Conservation (phyloP, 2,113 vertebrate genomes). For the Thalassoma bifasciatum region DNA sequence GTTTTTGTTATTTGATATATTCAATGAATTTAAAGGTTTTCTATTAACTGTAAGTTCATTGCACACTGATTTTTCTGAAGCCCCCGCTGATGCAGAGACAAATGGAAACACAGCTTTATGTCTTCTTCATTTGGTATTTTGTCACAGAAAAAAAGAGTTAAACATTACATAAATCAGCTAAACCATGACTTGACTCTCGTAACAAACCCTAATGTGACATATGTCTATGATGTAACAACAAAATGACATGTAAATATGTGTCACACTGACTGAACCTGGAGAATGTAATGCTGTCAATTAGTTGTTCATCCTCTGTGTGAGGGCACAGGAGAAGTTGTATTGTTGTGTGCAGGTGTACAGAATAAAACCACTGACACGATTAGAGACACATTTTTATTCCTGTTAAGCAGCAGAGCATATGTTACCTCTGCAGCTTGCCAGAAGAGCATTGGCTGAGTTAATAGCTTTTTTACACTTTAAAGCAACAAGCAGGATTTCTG, state of each 20-base stretch:
- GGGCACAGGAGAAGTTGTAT: neutral
- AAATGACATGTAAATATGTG: neutral
- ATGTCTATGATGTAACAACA: neutral
- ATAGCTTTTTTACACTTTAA: neutral
- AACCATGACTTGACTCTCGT: too few relatives aligned
- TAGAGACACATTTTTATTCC: neutral
- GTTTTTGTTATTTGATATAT: neutral
- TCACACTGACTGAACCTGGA: neutral
- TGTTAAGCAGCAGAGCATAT: constrained; percentile 32
- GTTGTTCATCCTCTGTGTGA: neutral
- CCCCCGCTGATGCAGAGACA: neutral
- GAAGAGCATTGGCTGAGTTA: constrained; percentile 1
- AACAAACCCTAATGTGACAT: too few relatives aligned
- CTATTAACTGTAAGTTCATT: neutral
- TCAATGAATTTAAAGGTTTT: neutral
- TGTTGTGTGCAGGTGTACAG: neutral
- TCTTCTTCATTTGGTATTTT: neutral
- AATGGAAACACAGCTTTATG: neutral
- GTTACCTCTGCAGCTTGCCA: constrained; percentile 36
- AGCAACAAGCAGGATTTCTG: neutral
- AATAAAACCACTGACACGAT: constrained; percentile 2
- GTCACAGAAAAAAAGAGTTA: neutral
- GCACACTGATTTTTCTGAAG: neutral
- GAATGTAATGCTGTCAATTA: neutral
- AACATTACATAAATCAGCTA: too few relatives aligned